Percentiles rank a stretch among this genome's conserved stretches.
phyloP scores from a whole-genome alignment of 2,888 invertebrate species.

The Tridacna crocea region DNA sequence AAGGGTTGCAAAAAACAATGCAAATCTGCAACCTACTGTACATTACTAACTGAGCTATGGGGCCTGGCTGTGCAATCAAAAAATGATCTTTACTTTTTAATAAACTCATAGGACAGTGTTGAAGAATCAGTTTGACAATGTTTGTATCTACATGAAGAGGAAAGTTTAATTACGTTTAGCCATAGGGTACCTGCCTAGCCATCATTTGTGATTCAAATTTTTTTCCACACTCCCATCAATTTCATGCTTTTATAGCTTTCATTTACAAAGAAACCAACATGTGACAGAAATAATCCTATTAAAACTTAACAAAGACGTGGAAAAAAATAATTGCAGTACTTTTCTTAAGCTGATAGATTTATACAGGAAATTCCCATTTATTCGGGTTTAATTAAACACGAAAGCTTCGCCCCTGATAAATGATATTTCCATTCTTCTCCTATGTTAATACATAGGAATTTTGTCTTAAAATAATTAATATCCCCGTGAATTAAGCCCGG shows the following conservation, averaged over 20 bases:
- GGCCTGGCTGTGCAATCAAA: no score
- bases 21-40: no score
- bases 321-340: conserved; percentile 50
- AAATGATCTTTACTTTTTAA: no score
- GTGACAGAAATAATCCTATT: conserved; percentile 64
- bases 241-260: conserved; percentile 57
- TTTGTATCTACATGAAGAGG: neutral
- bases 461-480: conserved; percentile 59
- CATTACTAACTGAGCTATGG: no score
- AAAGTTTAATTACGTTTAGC: conserved; percentile 59
- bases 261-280: conserved; percentile 37
- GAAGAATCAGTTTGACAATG: no score
- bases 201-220: conserved; percentile 57
- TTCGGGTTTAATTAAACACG: conserved; percentile 64
- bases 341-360: conserved; percentile 34
- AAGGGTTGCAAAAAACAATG: no score
- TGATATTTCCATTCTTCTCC: conserved; percentile 49
- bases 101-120: no score
- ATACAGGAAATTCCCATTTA: conserved; percentile 50
- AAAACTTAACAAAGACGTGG: conserved; percentile 54
- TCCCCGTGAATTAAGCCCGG: conserved; percentile 50
- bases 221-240: conserved; percentile 54
- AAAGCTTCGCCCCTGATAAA: conserved; percentile 43
- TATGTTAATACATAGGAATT: conserved; percentile 53
- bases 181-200: conserved; percentile 34